phyloP scores from a whole-genome alignment of 2,797 vertebrate species.

The Fratercula arctica region DNA sequence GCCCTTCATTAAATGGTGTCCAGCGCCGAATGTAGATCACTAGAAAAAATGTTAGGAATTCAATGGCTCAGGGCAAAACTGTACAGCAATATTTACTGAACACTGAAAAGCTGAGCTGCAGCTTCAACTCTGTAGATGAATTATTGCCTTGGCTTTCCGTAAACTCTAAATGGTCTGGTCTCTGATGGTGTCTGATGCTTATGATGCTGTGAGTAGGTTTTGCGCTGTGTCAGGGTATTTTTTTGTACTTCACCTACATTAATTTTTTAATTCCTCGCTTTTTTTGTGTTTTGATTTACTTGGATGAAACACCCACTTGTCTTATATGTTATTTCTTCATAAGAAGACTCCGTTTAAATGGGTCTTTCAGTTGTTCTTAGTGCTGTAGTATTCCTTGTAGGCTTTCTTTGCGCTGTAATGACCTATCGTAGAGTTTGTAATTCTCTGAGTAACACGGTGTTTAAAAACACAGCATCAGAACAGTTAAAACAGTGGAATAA shows the following conservation, averaged over 20 bases:
- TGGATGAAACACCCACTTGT: neutral
- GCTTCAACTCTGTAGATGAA: neutral
- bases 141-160: neutral
- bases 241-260: neutral
- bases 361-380: neutral
- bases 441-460: neutral
- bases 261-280: neutral
- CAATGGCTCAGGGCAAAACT: slow-evolving; percentile 9
- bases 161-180: neutral
- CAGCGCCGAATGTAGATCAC: slow-evolving; percentile 39
- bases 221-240: neutral
- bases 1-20: slow-evolving; percentile 45
- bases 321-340: neutral
- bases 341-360: neutral
- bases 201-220: neutral
- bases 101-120: neutral
- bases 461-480: neutral
- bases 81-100: neutral
- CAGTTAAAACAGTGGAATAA: neutral
- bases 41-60: slow-evolving; percentile 51
- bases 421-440: neutral
- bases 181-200: neutral
- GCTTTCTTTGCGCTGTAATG: neutral
- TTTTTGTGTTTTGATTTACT: neutral
- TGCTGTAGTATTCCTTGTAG: neutral